Evolutionary conservation across 2,113 vertebrate species (phyloP), one percentile per base, ranked within the genome.

Genomic region (Strigops habroptila): DNA sequence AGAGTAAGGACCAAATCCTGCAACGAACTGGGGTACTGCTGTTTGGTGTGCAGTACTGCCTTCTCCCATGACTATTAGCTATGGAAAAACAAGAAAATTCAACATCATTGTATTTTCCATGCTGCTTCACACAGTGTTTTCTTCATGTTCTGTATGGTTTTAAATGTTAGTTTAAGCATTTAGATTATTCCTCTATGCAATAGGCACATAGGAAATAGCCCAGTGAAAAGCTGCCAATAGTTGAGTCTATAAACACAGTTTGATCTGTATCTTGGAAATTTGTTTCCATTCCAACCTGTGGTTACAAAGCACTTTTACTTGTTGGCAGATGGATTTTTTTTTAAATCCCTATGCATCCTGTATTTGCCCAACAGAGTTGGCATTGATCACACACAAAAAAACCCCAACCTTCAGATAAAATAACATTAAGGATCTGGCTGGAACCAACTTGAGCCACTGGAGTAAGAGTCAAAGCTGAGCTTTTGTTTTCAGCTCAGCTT

Each of bases 211-310:
- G 95, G 96, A 97, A 97, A 94, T 86, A 73, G 90, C 86, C 67
- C 25, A 3, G 77, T 88, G 89, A 96, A 96, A 95, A 96, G 92
- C 94, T 97, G 88, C 91, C 94, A 97, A 71, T 92, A 90, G 67
- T 53, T 23, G 52, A 65, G 88, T 92, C 96, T 95, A 96, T 92
- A 95, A 94, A 93, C 91, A 97, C 86, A 85, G 79, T 95, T 97
- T 96, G 95, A 97, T 97, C 93, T 86, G 28, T 97, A 93, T 94
- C 91, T 96, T 91, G 87, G 83, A 95, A 97, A 96, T 96, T 80
- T 86, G 93, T 90, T 97, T 96, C 94, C 92, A 94, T 92, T 96
- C 92, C 91, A 95, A 95, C 81, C 74, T 46, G 65, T 92, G 71
- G 91, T 81, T 88, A 91, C 93, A 96, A 95, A 95, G 96, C 91